Evolutionary conservation across 1,140 invertebrate species (phyloP), one percentile per base, ranked within the genome.

Genomic region (Bacillus rossius): DNA sequence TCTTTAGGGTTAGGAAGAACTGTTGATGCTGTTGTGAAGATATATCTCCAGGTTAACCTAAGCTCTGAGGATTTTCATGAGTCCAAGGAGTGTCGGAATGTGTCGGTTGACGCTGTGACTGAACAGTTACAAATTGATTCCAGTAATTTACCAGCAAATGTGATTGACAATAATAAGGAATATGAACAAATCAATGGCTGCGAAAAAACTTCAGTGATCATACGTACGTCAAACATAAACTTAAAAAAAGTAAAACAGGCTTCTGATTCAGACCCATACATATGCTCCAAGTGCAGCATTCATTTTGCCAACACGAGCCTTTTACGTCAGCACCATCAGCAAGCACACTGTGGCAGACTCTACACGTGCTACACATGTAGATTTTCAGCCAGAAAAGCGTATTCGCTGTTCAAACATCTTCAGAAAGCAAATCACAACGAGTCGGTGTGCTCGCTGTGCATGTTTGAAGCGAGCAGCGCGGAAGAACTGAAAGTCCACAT

Each of bases 361-460:
- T 40, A 59, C 23, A 55, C 57, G 22, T 59, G 49, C 19, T 49
- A 57, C 17, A 29, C 55, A 5, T 57, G 55, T 26, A 37, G 47
- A 51, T 57, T 29, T 50, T 57, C 55, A 2, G 37, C 17, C 45
- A 38, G 37, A 19, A 57, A 57, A 57, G 55, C 45, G 7, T 34
- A 49, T 29, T 43, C 47, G 37, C 40, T 57, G 20, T 20, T 57
- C 25, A 57, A 57, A 8, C 74, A 76, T 64, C 69, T 78, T 60
- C 65, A 68, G 10, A 73, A 69, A 41, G 79, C 78, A 50, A 69
- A 77, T 42, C 73, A 77, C 53, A 73, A 71, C 1, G 73, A 77
- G 34, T 62, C 77, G 29, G 70, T 75, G 0, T 80, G 79, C 62
- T 79, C 73, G 14, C 69, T 79, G 10, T 81, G 80, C 64, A 71